phyloP scores from a whole-genome alignment of 2,888 invertebrate species.

The Drosophila yooni region DNA sequence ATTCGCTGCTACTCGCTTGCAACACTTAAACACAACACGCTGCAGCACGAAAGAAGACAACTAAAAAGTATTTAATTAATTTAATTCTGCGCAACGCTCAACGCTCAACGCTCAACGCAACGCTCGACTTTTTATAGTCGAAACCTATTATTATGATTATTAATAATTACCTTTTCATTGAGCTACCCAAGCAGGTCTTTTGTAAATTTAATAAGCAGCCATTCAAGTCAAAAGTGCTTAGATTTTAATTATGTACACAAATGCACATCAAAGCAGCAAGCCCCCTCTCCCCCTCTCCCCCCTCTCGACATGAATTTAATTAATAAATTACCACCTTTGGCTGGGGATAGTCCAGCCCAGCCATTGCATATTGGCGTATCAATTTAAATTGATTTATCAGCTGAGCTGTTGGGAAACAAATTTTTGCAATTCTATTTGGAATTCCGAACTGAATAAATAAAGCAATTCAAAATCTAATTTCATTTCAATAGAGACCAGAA shows the following conservation, averaged over 20 bases:
- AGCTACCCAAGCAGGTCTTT: constrained; percentile 39
- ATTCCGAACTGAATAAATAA: background rate
- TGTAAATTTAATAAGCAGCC: constrained; percentile 64
- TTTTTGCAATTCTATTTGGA: background rate
- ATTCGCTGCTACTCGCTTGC: constrained; percentile 29
- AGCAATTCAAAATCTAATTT: background rate
- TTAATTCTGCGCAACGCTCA: constrained; percentile 22
- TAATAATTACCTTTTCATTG: constrained; percentile 71
- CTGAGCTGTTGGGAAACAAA: background rate
- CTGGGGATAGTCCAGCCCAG: constrained; percentile 6
- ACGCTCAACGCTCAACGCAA: background rate
- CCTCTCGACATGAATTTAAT: constrained; percentile 40
- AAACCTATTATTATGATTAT: constrained; percentile 56
- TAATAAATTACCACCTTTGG: constrained; percentile 53
- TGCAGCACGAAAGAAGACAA: constrained; percentile 41
- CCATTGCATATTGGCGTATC: background rate
- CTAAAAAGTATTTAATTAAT: constrained; percentile 58
- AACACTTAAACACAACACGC: constrained; percentile 41
- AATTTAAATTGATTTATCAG: constrained; percentile 8
- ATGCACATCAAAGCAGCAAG: constrained; percentile 63
- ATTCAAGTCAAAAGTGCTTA: constrained; percentile 72
- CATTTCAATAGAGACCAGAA: background rate
- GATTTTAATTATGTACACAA: constrained; percentile 69
- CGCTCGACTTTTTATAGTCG: constrained; percentile 1
- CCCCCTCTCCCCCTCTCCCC: constrained; percentile 2